Evolutionary conservation across 2,113 vertebrate species (phyloP).

Genomic region (Malurus elegans): DNA sequence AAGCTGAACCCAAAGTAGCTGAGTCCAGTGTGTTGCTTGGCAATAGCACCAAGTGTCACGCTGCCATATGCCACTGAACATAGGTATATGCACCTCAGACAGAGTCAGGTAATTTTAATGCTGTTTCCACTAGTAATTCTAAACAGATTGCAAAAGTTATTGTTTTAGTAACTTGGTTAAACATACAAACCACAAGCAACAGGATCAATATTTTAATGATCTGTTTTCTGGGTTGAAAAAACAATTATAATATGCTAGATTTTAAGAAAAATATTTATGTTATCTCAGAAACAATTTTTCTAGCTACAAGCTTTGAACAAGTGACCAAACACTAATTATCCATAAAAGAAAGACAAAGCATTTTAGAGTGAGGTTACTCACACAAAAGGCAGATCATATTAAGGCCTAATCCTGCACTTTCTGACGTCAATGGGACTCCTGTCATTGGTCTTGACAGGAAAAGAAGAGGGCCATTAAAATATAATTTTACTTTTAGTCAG

Average conservation of each 20-base stretch:
- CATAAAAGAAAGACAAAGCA: not conserved
- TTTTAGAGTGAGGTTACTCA: not conserved
- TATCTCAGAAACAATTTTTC: not conserved
- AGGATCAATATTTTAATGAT: slow-evolving; percentile 15
- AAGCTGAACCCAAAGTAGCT: not conserved
- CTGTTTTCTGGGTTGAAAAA: slow-evolving; percentile 32
- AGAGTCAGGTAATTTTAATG: not conserved
- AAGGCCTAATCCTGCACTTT: slow-evolving; percentile 35
- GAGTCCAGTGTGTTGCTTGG: not conserved
- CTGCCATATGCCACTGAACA: rapidly evolving
- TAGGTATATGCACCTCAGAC: not conserved
- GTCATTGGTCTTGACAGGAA: not conserved
- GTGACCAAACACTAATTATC: not conserved
- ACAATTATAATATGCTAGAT: not conserved
- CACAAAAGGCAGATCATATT: slow-evolving; percentile 28
- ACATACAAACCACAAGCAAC: not conserved
- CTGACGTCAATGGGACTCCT: slow-evolving; percentile 54
- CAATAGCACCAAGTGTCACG: not conserved
- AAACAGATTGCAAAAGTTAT: not conserved
- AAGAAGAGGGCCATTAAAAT: slow-evolving; percentile 53
- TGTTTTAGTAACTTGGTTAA: not conserved
- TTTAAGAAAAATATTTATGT: slow-evolving; percentile 31
- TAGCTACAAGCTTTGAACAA: not conserved
- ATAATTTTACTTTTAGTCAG: slow-evolving; percentile 60
- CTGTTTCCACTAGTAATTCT: not conserved